Base-by-base conservation (phyloP, 2,888 invertebrate genomes). In the Dynastes maya region DNA sequence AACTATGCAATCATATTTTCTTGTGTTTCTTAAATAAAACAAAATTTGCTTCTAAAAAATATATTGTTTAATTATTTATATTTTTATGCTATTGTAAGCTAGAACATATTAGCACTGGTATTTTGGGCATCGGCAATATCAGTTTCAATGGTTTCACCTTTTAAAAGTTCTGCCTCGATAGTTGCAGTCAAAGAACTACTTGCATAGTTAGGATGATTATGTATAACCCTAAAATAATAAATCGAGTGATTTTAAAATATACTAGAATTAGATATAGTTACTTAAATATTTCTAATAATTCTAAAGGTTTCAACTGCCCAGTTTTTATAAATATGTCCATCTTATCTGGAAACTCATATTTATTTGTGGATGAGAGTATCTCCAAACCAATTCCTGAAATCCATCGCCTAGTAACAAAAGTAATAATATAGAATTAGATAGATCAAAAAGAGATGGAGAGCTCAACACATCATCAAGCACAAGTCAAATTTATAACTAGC, bases 251-350 rank as follows among this genome's bases (percentile, higher is more conserved):
- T 55, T 90, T 84, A 77, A 81, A 80, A 80, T n/a, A 55, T 61
- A 45, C 76, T 61, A 55, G 53, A 77, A 78, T 13, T 45, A 77
- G 6, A 77, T 29, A 45, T 37, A 81, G 84, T 81, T 81, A 88
- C 87, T 90, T 91, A 84, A 94, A 96, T 1, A 95, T 86, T 9
- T 92, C 90, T 13, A 94, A 84, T 84, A 94, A 90, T 86, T 95
- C 91, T 65, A 86, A 84, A 0, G 94, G 91, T 65, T 86, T 91
- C 6, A 96, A 88, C 83, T 95, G 93, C 0, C 93, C 92, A 85
- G 95, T 95, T 86, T 92, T 90, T 0, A 95, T 95, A 84, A 91
- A 95, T 82, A 95, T 94, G 78, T 91, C 92, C 83, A 94, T 92
- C 81, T 93, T 91, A 5, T 92, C 90, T 81, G 82, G 85, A 80